These are phyloP conservation scores for Acrocephalus kingi DNA, from an alignment of 2,113 vertebrate genomes.

Conservation along the genomic window DNA sequence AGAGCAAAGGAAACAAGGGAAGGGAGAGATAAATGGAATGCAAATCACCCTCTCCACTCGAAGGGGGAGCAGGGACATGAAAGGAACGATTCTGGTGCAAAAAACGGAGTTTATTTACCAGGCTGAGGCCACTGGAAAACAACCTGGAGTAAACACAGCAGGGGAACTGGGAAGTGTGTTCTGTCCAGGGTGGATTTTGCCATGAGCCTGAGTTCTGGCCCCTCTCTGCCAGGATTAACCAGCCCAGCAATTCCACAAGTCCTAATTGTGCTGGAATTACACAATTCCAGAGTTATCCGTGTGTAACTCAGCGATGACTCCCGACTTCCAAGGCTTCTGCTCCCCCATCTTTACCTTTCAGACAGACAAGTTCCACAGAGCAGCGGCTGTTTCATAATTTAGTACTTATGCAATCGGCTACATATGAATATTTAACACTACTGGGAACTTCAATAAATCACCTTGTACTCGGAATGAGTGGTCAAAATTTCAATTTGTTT, in stretches of 20 bases:
- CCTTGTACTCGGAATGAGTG: background rate
- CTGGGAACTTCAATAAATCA: constrained; percentile 36
- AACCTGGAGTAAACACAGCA: background rate
- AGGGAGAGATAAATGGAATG: constrained; percentile 25
- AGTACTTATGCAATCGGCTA: background rate
- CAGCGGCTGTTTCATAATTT: background rate
- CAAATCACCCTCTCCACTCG: background rate
- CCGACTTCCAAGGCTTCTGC: background rate
- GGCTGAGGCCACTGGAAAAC: background rate
- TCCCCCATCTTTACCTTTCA: background rate
- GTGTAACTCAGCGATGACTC: background rate
- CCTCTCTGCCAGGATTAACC: too few relatives aligned
- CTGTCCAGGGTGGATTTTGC: background rate
- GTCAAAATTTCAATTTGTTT: constrained; percentile 10
- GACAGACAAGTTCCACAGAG: background rate
- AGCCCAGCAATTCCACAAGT: background rate
- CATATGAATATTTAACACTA: constrained; percentile 30
- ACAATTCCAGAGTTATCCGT: rapidly evolving
- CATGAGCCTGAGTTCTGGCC: background rate
- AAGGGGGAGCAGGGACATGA: background rate
- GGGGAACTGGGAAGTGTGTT: rapidly evolving
- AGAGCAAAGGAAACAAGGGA: constrained; percentile 16
- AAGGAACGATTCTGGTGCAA: background rate
- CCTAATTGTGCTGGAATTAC: rapidly evolving
- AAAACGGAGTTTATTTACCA: background rate